These are phyloP conservation scores for Chinchilla lanigera DNA, from an alignment of 2,113 vertebrate species.

Conservation along the genomic window DNA sequence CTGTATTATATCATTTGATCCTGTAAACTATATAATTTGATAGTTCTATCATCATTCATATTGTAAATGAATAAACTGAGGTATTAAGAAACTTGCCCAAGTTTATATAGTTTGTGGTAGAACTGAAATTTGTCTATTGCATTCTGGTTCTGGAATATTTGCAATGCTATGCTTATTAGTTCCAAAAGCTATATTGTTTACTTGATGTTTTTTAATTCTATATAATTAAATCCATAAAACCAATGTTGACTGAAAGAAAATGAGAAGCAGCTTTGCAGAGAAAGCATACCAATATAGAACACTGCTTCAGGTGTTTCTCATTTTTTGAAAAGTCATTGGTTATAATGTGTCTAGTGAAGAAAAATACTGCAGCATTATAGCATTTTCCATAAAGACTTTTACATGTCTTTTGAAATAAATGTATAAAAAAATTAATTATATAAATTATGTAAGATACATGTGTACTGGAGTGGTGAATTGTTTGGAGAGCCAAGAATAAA, in stretches of 20 bases:
- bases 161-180: neutral
- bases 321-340: neutral
- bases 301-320: neutral
- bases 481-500: conserved; percentile 7
- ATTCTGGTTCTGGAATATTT: conserved; percentile 1
- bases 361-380: neutral
- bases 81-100: neutral
- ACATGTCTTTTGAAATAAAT: neutral
- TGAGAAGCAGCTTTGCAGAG: conserved; percentile 6
- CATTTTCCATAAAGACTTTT: conserved; percentile 36
- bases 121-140: conserved; percentile 7
- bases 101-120: neutral
- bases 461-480: neutral
- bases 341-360: neutral
- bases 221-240: neutral
- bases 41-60: neutral
- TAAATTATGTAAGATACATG: neutral
- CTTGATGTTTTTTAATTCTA: conserved; percentile 23
- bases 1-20: conserved; percentile 6
- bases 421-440: conserved; percentile 2
- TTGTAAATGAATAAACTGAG: conserved; percentile 25
- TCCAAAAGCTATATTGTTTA: neutral
- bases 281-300: neutral
- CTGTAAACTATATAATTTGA: neutral
- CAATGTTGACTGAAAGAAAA: conserved; percentile 5